Percentiles rank a stretch among this genome's conserved stretches.
phyloP scores from a whole-genome alignment of 2,797 vertebrate species.

The Labroides dimidiatus region DNA sequence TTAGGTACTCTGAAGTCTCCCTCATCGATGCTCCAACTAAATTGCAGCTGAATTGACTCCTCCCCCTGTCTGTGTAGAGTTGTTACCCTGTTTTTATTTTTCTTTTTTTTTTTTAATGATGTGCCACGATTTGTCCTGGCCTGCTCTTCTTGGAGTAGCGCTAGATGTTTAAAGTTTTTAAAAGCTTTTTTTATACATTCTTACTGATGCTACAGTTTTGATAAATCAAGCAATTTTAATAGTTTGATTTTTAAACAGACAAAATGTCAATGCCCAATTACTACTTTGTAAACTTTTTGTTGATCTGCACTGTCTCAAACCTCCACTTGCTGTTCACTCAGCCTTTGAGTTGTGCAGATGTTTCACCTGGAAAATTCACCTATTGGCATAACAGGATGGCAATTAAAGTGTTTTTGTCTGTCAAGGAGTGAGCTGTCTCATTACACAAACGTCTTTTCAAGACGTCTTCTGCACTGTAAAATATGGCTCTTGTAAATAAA shows the following conservation, averaged over 20 bases:
- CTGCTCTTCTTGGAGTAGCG: slow-evolving; percentile 69
- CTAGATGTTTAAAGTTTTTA: slow-evolving; percentile 56
- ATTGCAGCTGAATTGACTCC: slow-evolving; percentile 82
- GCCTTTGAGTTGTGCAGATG: slow-evolving; percentile 14
- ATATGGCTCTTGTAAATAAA: slow-evolving; percentile 82
- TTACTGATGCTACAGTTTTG: slow-evolving; percentile 48
- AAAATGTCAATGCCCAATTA: slow-evolving; percentile 16
- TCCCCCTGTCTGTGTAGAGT: slow-evolving; percentile 14
- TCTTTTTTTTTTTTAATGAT: slow-evolving; percentile 27
- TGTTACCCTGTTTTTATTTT: slow-evolving; percentile 11
- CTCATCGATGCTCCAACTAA: slow-evolving; percentile 88
- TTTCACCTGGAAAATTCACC: slow-evolving; percentile 3
- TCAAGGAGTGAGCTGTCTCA: slow-evolving; percentile 55
- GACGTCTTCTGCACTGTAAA: slow-evolving; percentile 69
- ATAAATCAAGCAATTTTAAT: slow-evolving; percentile 67
- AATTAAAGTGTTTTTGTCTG: slow-evolving; percentile 62
- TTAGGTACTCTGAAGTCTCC: slow-evolving; percentile 92
- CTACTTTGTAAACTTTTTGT: slow-evolving; percentile 18
- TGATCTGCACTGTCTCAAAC: not conserved
- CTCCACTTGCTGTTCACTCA: no score
- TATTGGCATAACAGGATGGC: slow-evolving; percentile 32
- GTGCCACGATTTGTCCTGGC: slow-evolving; percentile 24
- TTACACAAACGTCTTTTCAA: slow-evolving; percentile 42
- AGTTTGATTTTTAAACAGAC: slow-evolving; percentile 57
- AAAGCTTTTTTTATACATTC: slow-evolving; percentile 72